Evolutionary conservation across 2,888 invertebrate species (phyloP).

Genomic region (Aplocera efformata): DNA sequence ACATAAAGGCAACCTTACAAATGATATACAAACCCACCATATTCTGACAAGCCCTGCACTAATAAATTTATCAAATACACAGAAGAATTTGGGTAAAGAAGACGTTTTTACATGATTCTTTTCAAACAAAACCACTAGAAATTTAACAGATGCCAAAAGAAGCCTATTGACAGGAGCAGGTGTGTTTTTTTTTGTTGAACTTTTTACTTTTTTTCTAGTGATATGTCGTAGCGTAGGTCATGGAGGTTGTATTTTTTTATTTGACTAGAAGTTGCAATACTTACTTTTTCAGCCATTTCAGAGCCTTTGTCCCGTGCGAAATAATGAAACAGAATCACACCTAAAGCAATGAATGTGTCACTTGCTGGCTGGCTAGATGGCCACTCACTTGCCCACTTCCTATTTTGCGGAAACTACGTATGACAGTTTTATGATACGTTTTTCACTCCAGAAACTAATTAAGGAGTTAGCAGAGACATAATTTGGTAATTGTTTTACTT

Average conservation of each 20-base stretch:
- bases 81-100: slow-evolving; percentile 8
- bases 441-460: too few species aligned
- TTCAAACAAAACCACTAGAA: slow-evolving; percentile 25
- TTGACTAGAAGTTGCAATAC: slow-evolving; percentile 19
- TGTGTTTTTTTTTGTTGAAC: slow-evolving; percentile 25
- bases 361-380: too few species aligned
- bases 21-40: slow-evolving; percentile 1
- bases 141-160: slow-evolving; percentile 38
- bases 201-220: slow-evolving; percentile 6
- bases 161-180: slow-evolving; percentile 34
- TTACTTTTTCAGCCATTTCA: slow-evolving; percentile 55
- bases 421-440: too few species aligned
- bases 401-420: too few species aligned
- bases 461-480: too few species aligned
- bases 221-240: neutral
- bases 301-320: too few species aligned
- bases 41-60: slow-evolving; percentile 8
- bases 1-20: too few species aligned
- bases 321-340: too few species aligned
- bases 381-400: too few species aligned
- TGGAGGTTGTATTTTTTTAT: neutral
- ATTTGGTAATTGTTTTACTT: too few species aligned
- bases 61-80: slow-evolving; percentile 27
- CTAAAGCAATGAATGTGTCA: too few species aligned
- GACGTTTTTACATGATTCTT: slow-evolving; percentile 1